Evolutionary conservation across 2,113 vertebrate genomes (phyloP), one percentile per base, ranked within the genome.

Genomic region (Aleadryas rufinucha): DNA sequence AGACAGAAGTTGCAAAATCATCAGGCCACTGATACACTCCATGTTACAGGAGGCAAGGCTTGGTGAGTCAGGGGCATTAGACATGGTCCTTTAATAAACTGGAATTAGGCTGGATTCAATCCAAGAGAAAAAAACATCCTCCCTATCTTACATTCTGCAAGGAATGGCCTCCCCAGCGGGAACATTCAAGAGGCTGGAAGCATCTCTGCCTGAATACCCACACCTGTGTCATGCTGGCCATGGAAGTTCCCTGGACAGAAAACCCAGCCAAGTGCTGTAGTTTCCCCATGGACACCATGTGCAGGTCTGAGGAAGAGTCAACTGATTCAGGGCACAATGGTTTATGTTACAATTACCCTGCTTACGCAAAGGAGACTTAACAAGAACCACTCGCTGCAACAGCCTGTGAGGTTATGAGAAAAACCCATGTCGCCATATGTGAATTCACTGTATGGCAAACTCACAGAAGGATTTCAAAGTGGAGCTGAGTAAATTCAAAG

Each of bases 201-300:
- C 23, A 30, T 13, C 76, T 63, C 70, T 79, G n/a, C 53, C 61
- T 37, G 11, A 78, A 88, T 12, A 53, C 18, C 64, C 19, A 10
- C 35, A 57, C 33, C 35, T 54, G 41, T 20, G 44, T 21, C 56
- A 37, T 2, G 0, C 0, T 4, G 1, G 37, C 18, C 42, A 9
- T 12, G 16, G 72, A 45, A 94, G 7, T 15, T 41, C 45, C 59
- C 56, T 16, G 28, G 28, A 19, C 10, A 53, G 47, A 39, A 78
- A 61, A 49, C 5, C 20, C 42, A 86, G 45, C 13, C 70, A n/a
- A 41, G 11, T 4, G 24, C 27, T 28, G 8, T 3, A n/a, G 87
- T 57, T 65, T 57, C 27, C 33, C 68, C 39, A n/a, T 0, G 45
- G 84, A 53, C 16, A 61, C 27, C 15, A 59, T 28, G 30, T 31